Evolutionary conservation across 2,797 vertebrate species (phyloP).

Genomic region (Lates japonicus): DNA sequence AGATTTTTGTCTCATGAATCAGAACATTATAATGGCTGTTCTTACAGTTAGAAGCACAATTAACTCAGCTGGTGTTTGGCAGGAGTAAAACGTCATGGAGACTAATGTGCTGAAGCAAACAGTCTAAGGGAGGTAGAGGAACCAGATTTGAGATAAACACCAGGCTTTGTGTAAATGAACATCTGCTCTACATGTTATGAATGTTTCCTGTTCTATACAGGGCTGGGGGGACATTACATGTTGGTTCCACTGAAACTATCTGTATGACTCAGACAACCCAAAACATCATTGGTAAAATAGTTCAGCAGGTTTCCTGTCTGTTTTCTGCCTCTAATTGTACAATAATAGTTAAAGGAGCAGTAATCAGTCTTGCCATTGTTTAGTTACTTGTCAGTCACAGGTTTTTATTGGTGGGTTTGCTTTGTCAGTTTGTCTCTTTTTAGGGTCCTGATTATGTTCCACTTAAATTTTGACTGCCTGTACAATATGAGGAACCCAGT

Average conservation of each 20-base stretch:
- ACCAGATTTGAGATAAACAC: background rate
- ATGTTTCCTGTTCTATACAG: background rate
- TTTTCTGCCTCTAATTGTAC: background rate
- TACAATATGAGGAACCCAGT: no score
- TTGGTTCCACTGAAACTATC: background rate
- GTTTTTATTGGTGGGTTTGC: no score
- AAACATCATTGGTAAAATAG: background rate
- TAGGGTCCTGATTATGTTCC: no score
- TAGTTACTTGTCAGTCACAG: no score
- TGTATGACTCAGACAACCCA: conserved; percentile 39
- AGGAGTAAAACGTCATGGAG: background rate
- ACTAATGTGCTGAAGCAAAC: background rate
- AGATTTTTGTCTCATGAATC: conserved; percentile 35
- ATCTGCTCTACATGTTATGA: background rate
- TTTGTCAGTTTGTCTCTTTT: no score
- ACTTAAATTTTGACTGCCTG: no score
- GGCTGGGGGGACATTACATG: background rate
- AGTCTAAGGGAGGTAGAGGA: background rate
- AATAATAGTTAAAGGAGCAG: background rate
- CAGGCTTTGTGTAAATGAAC: background rate
- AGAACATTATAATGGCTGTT: background rate
- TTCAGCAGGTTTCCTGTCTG: conserved; percentile 40
- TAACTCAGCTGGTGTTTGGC: conserved; percentile 31
- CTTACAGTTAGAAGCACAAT: conserved; percentile 21
- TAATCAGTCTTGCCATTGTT: no score